Evolutionary conservation across 2,113 vertebrate genomes (phyloP).

Genomic region (Piaya cayana): DNA sequence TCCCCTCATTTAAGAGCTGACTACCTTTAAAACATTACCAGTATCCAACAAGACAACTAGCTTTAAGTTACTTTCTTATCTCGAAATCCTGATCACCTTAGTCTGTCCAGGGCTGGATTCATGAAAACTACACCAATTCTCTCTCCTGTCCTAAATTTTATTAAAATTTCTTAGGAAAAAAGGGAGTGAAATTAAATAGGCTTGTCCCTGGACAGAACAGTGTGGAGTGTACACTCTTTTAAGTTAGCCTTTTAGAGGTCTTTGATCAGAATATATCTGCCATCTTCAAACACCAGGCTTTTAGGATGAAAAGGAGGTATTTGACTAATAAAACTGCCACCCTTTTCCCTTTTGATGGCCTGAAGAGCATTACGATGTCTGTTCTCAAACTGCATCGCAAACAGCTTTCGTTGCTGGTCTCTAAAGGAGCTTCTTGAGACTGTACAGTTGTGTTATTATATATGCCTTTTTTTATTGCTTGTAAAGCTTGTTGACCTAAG

Average conservation of each 20-base stretch:
- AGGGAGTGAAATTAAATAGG: neutral
- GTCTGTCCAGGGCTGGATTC: neutral
- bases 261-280: conserved; percentile 21
- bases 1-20: neutral
- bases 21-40: rapidly evolving
- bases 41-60: neutral
- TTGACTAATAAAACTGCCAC: conserved; percentile 31
- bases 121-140: neutral
- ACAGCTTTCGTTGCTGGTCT: neutral
- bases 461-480: neutral
- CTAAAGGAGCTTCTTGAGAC: neutral
- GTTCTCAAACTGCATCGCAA: neutral
- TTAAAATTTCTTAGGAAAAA: neutral
- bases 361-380: neutral
- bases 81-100: neutral
- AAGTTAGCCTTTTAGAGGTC: neutral
- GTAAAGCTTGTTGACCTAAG: neutral
- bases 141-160: neutral
- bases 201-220: neutral
- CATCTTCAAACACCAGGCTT: conserved; percentile 33
- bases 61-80: neutral
- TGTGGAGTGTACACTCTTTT: neutral
- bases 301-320: conserved; percentile 32
- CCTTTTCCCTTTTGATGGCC: neutral
- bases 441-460: neutral